Conservation (phyloP, 2,888 invertebrate species). For the Caenorhabditis wallacei region DNA sequence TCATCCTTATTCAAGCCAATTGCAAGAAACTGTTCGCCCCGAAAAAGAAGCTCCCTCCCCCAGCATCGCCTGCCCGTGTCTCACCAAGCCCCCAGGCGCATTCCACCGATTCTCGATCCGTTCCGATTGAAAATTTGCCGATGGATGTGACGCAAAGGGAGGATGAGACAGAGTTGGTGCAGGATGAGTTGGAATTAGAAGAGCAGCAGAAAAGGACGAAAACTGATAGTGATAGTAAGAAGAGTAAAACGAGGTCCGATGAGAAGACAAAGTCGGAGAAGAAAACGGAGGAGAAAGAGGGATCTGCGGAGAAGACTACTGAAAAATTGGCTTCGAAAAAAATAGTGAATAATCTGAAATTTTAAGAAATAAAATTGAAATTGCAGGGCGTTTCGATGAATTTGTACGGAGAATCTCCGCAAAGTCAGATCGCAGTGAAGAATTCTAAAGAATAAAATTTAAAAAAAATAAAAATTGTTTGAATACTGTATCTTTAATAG, state of each 20-base stretch:
- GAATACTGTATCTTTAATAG: conserved; percentile 1
- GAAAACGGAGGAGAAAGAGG: background rate
- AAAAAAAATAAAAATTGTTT: background rate
- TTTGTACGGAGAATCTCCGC: background rate
- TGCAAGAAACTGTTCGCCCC: background rate
- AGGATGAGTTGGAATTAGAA: background rate
- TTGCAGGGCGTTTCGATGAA: background rate
- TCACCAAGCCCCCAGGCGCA: too few relatives aligned
- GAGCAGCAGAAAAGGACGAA: background rate
- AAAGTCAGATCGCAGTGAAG: background rate
- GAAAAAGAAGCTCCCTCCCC: too few relatives aligned
- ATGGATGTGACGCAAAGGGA: conserved; percentile 7
- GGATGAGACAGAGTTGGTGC: background rate
- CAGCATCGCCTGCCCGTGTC: background rate
- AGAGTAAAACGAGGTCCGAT: background rate
- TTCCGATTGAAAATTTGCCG: background rate
- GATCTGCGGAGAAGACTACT: too few relatives aligned
- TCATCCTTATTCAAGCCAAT: background rate
- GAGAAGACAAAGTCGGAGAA: background rate
- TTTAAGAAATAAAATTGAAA: background rate
- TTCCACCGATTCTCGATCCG: background rate
- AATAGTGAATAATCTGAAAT: background rate
- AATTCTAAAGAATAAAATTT: background rate
- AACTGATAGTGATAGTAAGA: background rate
- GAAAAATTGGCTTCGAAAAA: too few relatives aligned